Percentiles rank a stretch among this genome's conserved stretches.
Conservation (phyloP, 1,140 invertebrate genomes). For the Bombus ignitus region DNA sequence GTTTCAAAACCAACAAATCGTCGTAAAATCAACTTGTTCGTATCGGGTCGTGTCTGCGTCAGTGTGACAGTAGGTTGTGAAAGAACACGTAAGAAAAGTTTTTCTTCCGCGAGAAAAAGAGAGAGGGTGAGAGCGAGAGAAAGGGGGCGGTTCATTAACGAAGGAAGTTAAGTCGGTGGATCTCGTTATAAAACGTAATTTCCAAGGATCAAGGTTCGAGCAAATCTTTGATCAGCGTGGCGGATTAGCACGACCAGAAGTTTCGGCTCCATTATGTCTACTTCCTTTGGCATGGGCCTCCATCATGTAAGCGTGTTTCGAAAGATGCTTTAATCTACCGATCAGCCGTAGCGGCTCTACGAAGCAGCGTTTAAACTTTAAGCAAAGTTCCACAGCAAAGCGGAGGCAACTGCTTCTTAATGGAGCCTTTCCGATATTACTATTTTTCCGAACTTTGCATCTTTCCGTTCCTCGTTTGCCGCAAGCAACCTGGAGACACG, state of each 20-base stretch:
- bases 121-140: not conserved
- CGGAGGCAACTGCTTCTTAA: slow-evolving; percentile 50
- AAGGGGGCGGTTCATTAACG: slow-evolving; percentile 8
- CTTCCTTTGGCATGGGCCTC: not conserved
- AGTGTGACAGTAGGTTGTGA: not conserved
- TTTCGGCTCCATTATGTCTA: slow-evolving; percentile 31
- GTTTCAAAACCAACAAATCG: not conserved
- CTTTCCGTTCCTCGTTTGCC: slow-evolving; percentile 10
- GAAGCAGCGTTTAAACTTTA: slow-evolving; percentile 49
- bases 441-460: slow-evolving; percentile 42
- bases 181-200: slow-evolving; percentile 32
- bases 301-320: slow-evolving; percentile 44
- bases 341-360: slow-evolving; percentile 43
- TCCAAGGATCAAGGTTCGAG: slow-evolving; percentile 26
- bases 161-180: slow-evolving; percentile 16
- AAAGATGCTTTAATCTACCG: slow-evolving; percentile 56
- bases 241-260: slow-evolving; percentile 13
- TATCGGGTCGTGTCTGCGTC: not conserved
- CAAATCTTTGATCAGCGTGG: slow-evolving; percentile 46
- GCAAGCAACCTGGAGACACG: too few relatives aligned
- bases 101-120: not conserved
- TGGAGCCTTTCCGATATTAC: slow-evolving; percentile 47
- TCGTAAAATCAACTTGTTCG: not conserved
- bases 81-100: not conserved
- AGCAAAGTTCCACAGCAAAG: slow-evolving; percentile 33